Evolutionary conservation across 35 echinoderm and acorn worm genomes (phyloP), one percentile per base, ranked within the genome.

Genomic region (Heliocidaris tuberculata): DNA sequence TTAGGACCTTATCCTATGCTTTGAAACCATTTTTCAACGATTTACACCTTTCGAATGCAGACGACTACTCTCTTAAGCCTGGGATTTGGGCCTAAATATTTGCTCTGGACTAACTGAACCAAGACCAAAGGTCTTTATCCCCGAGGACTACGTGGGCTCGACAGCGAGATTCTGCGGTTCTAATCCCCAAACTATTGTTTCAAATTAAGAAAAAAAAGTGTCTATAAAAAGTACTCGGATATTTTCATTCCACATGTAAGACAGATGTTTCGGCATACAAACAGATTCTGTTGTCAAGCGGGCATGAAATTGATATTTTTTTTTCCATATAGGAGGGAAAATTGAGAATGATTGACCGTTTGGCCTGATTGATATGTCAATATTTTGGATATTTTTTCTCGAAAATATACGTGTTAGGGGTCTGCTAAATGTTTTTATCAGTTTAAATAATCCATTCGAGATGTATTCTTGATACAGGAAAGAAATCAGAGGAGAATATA

Each of bases 271-370:
- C 27, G 65, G 19, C 31, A 89, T 89, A 89, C 15, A 32, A 89
- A 48, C 87, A 48, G 87, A 89, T 31, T 89, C 87, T 89, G 87
- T 89, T 89, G 47, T 89, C 87, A 89, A 89, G 87, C 31, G 31
- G 31, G 87, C 87, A 89, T 89, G 87, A 89, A 89, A 89, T 89
- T 89, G 87, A 19, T 89, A 89, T 89, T 89, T 89, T 31, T 89
- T 89, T 89, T 89, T 89, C 87, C 30, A 89, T 89, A 89, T 89
- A 32, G 19, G 31, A 24, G 87, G 8, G 31, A 32, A 89, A 89
- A 89, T 89, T 89, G 87, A 48, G 87, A 89, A 89, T 89, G 87
- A 89, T 89, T 89, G 87, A 89, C 31, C 47, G 87, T 47, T 89
- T 89, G 9, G 31, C 87, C 47, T 32, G 87, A 89, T 89, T 32